These are phyloP conservation scores for Vulpes lagopus DNA, from an alignment of 2,113 vertebrate genomes.

Conservation along the genomic window DNA sequence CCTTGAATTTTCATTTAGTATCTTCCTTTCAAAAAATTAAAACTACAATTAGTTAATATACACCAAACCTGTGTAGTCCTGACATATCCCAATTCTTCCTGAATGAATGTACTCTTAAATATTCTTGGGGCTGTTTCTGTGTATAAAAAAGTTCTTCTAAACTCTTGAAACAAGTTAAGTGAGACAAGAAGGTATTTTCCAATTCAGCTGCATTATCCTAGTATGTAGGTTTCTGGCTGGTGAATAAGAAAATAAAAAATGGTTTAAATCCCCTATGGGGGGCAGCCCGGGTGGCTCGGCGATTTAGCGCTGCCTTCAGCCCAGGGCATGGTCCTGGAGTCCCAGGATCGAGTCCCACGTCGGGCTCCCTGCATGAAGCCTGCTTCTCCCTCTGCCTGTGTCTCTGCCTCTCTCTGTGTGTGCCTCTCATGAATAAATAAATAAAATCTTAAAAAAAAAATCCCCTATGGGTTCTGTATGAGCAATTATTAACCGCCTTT, in stretches of 20 bases:
- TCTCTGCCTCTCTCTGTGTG: too few species aligned
- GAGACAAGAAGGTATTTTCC: slow-evolving; percentile 46
- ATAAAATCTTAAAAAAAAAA: not conserved
- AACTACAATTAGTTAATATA: slow-evolving; percentile 29
- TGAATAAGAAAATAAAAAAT: slow-evolving; percentile 33
- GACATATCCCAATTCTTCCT: slow-evolving; percentile 42
- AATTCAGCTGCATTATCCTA: not conserved
- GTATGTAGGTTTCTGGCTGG: not conserved
- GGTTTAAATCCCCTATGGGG: not conserved
- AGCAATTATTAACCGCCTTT: slow-evolving; percentile 42
- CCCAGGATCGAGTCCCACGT: too few species aligned
- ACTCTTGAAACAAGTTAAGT: not conserved
- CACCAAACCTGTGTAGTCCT: not conserved
- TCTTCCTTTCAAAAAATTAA: slow-evolving; percentile 20
- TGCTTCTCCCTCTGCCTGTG: too few species aligned
- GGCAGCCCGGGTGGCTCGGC: too few species aligned
- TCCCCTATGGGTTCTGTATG: not conserved
- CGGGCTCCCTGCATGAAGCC: too few species aligned
- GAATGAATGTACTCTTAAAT: slow-evolving; percentile 19
- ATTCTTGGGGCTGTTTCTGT: not conserved
- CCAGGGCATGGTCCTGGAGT: too few species aligned
- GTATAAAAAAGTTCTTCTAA: slow-evolving; percentile 51
- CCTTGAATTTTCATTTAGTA: not conserved
- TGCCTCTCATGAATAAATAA: too few species aligned
- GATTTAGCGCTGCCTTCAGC: too few species aligned